Conservation (phyloP, 2,888 invertebrate genomes). For the Augochlorella aurata region DNA sequence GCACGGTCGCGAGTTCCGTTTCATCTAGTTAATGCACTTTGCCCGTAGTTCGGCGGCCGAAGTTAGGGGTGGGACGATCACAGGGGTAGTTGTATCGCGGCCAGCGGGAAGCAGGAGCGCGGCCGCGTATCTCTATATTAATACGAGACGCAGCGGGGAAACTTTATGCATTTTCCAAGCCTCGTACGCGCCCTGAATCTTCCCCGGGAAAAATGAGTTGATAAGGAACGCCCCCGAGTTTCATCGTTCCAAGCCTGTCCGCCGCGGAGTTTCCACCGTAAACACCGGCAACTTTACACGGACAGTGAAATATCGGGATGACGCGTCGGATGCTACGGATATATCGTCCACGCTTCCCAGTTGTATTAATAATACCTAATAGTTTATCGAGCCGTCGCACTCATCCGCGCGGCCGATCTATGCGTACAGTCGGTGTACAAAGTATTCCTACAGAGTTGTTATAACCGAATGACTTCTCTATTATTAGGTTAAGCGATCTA, state of each 20-base stretch:
- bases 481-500: too few relatives aligned
- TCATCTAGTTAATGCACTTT: slow-evolving; percentile 69
- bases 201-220: slow-evolving; percentile 15
- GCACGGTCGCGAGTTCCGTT: slow-evolving; percentile 58
- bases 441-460: too few relatives aligned
- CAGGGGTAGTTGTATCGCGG: slow-evolving; percentile 37
- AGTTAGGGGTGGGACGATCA: slow-evolving; percentile 51
- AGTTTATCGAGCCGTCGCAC: not conserved
- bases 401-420: too few relatives aligned
- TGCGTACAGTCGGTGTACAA: too few relatives aligned
- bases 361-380: slow-evolving; percentile 1
- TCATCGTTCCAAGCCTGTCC: slow-evolving; percentile 5
- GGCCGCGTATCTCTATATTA: slow-evolving; percentile 47
- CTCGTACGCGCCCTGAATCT: slow-evolving; percentile 1
- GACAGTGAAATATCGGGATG: slow-evolving; percentile 30
- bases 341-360: not conserved
- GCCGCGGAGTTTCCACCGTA: slow-evolving; percentile 7
- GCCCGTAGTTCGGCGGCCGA: slow-evolving; percentile 36
- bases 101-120: not conserved
- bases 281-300: slow-evolving; percentile 17
- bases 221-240: slow-evolving; percentile 20
- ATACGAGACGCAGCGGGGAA: slow-evolving; percentile 42
- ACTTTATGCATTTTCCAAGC: slow-evolving; percentile 32
- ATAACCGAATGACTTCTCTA: too few relatives aligned
- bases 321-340: not conserved